phyloP scores from a whole-genome alignment of 2,797 vertebrate genomes.

The Phrynocephalus forsythii region DNA sequence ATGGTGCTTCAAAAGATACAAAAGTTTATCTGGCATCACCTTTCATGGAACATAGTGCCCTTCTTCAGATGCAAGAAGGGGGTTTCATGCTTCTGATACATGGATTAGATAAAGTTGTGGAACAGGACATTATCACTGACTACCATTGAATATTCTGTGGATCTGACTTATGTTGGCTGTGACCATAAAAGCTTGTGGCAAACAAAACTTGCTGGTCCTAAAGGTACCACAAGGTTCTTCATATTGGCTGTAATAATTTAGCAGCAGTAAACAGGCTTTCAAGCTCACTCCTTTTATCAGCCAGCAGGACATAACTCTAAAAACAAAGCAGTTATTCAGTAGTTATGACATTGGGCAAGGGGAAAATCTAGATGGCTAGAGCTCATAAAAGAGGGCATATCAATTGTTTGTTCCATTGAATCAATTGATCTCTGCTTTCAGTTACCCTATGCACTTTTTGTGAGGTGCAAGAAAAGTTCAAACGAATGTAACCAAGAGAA shows the following conservation, averaged over 20 bases:
- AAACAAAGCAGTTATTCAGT: background rate
- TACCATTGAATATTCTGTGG: no score
- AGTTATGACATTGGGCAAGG: constrained; percentile 11
- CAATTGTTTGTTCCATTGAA: background rate
- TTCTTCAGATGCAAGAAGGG: no score
- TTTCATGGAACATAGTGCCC: no score
- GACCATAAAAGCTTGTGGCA: no score
- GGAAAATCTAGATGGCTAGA: background rate
- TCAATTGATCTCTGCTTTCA: constrained; percentile 6
- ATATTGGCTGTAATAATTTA: background rate
- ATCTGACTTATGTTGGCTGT: no score
- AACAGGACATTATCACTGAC: no score
- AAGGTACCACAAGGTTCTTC: no score
- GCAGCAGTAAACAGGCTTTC: background rate
- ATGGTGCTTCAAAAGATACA: no score
- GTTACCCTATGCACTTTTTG: background rate
- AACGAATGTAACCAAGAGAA: background rate
- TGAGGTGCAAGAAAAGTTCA: background rate
- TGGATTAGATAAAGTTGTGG: no score
- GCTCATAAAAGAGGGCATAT: constrained; percentile 7
- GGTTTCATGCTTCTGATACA: no score
- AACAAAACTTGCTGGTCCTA: no score
- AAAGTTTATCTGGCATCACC: no score
- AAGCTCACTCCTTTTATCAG: background rate
- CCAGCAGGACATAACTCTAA: background rate